Conservation (phyloP, 2,888 invertebrate genomes). For the Leptopilina myrica region DNA sequence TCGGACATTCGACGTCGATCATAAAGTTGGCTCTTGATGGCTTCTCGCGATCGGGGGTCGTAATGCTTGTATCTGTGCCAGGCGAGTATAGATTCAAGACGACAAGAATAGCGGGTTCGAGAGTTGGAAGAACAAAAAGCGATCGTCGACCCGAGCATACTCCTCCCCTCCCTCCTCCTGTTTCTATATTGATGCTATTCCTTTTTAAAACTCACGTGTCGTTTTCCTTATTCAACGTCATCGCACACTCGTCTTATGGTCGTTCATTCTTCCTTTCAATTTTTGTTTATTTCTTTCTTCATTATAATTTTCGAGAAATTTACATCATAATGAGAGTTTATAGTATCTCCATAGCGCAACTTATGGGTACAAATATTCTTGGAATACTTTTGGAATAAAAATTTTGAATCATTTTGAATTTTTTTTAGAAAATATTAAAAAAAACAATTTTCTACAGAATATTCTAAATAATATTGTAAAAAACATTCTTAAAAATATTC, state of each 20-base stretch:
- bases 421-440: no score
- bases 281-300: not conserved
- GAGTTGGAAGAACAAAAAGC: constrained; percentile 42
- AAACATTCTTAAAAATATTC: no score
- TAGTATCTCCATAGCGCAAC: no score
- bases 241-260: not conserved
- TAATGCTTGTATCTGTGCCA: constrained; percentile 40
- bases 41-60: constrained; percentile 49
- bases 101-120: constrained; percentile 45
- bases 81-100: constrained; percentile 35
- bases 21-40: constrained; percentile 54
- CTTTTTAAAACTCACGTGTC: constrained; percentile 9
- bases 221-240: constrained; percentile 13
- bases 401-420: no score
- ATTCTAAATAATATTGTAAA: no score
- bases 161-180: no score
- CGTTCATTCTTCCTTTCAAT: not conserved
- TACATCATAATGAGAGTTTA: no score
- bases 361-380: no score
- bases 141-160: constrained; percentile 32
- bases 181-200: not conserved
- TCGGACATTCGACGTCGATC: constrained; percentile 52
- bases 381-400: no score
- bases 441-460: no score
- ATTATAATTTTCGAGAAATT: no score